Percentiles rank a stretch among this genome's conserved stretches.
Conservation (phyloP, 2,888 invertebrate genomes). For the Cheilosia impressa region DNA sequence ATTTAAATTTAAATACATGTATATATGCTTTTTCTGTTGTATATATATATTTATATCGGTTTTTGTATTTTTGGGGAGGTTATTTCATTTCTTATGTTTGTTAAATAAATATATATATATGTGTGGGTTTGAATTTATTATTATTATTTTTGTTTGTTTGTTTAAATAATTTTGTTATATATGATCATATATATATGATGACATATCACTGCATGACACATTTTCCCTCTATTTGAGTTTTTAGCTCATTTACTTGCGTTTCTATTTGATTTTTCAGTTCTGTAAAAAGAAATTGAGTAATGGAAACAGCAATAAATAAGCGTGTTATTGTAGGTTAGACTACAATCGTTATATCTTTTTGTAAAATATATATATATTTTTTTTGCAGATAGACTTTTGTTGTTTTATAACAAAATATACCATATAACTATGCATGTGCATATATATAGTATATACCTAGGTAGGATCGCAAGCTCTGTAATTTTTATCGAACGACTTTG, state of each 20-base stretch:
- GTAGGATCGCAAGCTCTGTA: slow-evolving; percentile 53
- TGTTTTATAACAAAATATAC: slow-evolving; percentile 55
- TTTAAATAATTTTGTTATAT: slow-evolving; percentile 75
- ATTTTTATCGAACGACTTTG: slow-evolving; percentile 51
- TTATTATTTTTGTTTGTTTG: slow-evolving; percentile 66
- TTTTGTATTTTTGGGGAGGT: slow-evolving; percentile 37
- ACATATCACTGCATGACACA: slow-evolving; percentile 96
- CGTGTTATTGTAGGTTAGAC: slow-evolving; percentile 83
- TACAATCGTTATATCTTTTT: slow-evolving; percentile 80
- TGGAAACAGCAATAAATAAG: slow-evolving; percentile 84
- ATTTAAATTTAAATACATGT: slow-evolving; percentile 48
- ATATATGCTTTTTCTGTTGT: slow-evolving; percentile 49
- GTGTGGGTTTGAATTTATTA: slow-evolving; percentile 74
- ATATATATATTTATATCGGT: slow-evolving; percentile 70
- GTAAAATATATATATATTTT: slow-evolving; percentile 75
- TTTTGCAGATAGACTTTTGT: slow-evolving; percentile 66
- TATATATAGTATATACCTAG: slow-evolving; percentile 71
- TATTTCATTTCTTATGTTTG: slow-evolving; percentile 58
- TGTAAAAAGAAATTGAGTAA: slow-evolving; percentile 87
- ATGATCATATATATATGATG: slow-evolving; percentile 80
- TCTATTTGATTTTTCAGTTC: slow-evolving; percentile 98
- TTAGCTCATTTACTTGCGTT: slow-evolving; percentile 98
- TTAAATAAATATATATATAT: slow-evolving; percentile 76
- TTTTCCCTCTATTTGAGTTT: slow-evolving; percentile 98
- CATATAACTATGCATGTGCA: slow-evolving; percentile 64